phyloP scores from a whole-genome alignment of 2,113 vertebrate genomes.

The Takifugu flavidus region DNA sequence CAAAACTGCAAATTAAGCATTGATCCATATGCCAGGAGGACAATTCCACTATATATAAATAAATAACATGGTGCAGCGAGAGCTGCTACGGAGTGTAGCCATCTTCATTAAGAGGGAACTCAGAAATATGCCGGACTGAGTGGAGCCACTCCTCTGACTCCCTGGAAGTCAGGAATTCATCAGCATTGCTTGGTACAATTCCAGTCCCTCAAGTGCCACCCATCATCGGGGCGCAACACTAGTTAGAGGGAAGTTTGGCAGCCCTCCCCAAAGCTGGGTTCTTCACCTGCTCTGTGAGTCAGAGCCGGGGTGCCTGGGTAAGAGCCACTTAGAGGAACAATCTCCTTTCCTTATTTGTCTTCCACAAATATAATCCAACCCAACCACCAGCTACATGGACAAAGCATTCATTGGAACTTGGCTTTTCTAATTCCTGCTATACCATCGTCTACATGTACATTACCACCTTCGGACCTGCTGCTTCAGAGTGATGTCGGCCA shows the following conservation, averaged over 20 bases:
- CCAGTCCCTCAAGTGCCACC: constrained; percentile 75
- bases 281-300: constrained; percentile 60
- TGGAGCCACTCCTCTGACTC: constrained; percentile 55
- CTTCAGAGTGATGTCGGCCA: constrained; percentile 51
- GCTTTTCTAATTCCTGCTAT: constrained; percentile 48
- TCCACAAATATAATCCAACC: constrained; percentile 58
- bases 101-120: constrained; percentile 37
- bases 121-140: constrained; percentile 47
- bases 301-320: constrained; percentile 45
- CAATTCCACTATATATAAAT: constrained; percentile 20
- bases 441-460: constrained; percentile 32
- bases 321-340: constrained; percentile 43
- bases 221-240: constrained; percentile 77
- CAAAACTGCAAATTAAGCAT: constrained; percentile 57
- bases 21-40: constrained; percentile 36
- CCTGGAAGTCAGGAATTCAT: constrained; percentile 74
- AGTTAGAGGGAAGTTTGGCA: constrained; percentile 71
- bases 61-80: neutral
- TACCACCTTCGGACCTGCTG: constrained; percentile 60
- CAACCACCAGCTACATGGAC: neutral
- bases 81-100: constrained; percentile 24
- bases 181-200: constrained; percentile 65
- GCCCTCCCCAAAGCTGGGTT: constrained; percentile 37
- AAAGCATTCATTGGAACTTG: neutral
- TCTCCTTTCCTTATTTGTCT: constrained; percentile 46